Evolutionary conservation across 2,888 invertebrate genomes (phyloP).

Genomic region (Dione vanillae): DNA sequence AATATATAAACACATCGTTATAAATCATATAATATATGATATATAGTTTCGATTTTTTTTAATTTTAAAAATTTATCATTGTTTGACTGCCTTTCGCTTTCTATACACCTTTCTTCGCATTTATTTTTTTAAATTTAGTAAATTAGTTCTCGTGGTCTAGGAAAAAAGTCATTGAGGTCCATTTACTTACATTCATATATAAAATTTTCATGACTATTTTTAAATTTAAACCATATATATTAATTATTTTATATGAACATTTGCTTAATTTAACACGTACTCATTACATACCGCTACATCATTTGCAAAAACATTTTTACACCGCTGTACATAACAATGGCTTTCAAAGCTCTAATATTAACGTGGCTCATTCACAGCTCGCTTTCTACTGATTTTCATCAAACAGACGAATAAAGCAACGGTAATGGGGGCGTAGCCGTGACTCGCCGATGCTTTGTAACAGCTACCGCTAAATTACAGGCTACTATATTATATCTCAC

Average conservation of each 20-base stretch:
- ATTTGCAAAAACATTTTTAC: constrained; percentile 4
- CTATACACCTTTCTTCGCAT: no score
- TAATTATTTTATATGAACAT: no score
- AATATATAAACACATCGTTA: neutral
- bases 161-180: no score
- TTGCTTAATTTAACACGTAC: neutral
- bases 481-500: constrained; percentile 27
- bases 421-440: constrained; percentile 37
- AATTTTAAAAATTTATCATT: no score
- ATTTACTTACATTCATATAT: no score
- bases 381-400: constrained; percentile 21
- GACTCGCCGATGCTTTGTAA: constrained; percentile 40
- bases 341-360: neutral
- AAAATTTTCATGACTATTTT: no score
- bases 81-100: no score
- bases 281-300: neutral
- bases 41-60: neutral
- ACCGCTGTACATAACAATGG: neutral
- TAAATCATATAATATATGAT: neutral
- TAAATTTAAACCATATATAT: no score
- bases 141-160: no score
- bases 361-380: neutral
- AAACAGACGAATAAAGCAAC: constrained; percentile 14
- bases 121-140: no score
- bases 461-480: constrained; percentile 39